These are phyloP conservation scores for Sarcoramphus papa DNA, from an alignment of 2,797 vertebrate species.

Conservation along the genomic window DNA sequence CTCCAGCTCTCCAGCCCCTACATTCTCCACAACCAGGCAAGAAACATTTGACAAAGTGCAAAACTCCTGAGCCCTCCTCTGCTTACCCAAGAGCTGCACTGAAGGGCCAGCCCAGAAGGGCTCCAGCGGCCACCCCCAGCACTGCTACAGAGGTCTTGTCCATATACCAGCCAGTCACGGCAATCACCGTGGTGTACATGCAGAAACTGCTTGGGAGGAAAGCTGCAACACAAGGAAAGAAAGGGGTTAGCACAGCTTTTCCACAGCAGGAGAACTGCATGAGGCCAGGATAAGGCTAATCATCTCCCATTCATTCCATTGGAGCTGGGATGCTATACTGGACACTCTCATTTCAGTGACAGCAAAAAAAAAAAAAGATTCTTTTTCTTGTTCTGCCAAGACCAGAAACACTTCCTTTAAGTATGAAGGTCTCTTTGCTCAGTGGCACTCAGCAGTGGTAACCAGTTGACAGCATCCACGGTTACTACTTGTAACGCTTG, in stretches of 20 bases:
- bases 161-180: constrained; percentile 98
- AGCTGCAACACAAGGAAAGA: constrained; percentile 70
- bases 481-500: neutral
- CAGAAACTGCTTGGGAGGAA: constrained; percentile 97
- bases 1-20: neutral
- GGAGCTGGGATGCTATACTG: neutral
- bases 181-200: constrained; percentile 93
- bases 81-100: constrained; percentile 90
- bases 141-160: constrained; percentile 87
- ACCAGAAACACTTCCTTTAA: neutral
- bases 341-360: neutral
- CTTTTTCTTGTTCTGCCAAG: neutral
- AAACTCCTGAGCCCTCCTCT: neutral
- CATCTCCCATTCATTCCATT: neutral
- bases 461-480: fast-evolving
- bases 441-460: neutral
- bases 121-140: constrained; percentile 87
- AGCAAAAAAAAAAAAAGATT: neutral
- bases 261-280: neutral
- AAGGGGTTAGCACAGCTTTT: neutral
- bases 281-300: neutral
- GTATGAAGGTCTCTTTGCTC: neutral
- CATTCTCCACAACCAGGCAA: neutral
- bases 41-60: neutral
- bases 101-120: constrained; percentile 94